Evolutionary conservation across 1,140 invertebrate genomes (phyloP).

Genomic region (Drosophila equinoxialis): DNA sequence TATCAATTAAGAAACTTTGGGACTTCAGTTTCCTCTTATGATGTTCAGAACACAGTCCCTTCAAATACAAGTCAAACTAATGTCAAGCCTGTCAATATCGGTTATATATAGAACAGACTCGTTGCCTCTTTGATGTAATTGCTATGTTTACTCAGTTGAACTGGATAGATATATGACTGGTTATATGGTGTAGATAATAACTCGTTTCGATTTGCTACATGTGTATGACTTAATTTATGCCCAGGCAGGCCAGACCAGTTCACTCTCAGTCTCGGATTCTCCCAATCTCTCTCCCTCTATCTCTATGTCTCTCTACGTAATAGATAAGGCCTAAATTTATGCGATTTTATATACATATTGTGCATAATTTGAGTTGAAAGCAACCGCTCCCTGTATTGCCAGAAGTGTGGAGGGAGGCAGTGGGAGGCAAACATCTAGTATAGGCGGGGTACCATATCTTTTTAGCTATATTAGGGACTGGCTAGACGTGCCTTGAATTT

Average conservation of each 20-base stretch:
- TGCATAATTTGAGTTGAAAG: slow-evolving; percentile 67
- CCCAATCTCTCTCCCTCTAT: too few species aligned
- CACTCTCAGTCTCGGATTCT: slow-evolving; percentile 14
- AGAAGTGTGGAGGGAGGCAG: background rate
- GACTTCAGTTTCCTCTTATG: background rate
- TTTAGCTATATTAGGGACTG: slow-evolving; percentile 6
- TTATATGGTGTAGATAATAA: slow-evolving; percentile 22
- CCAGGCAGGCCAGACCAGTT: slow-evolving; percentile 29
- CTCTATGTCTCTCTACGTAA: slow-evolving; percentile 23
- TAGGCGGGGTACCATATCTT: slow-evolving; percentile 1
- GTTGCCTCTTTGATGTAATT: slow-evolving; percentile 31
- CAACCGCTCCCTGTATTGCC: slow-evolving; percentile 3
- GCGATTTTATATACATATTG: slow-evolving; percentile 38
- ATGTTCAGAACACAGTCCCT: background rate
- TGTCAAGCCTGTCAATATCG: slow-evolving; percentile 47
- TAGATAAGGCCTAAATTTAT: slow-evolving; percentile 64
- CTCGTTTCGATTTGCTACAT: slow-evolving; percentile 51
- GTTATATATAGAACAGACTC: slow-evolving; percentile 46
- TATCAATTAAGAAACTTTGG: slow-evolving; percentile 40
- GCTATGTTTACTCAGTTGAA: slow-evolving; percentile 34
- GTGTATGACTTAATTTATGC: slow-evolving; percentile 45
- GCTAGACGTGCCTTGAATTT: slow-evolving; percentile 6
- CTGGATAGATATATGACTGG: background rate
- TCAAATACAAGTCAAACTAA: slow-evolving; percentile 40
- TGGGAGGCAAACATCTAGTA: background rate